phyloP scores from a whole-genome alignment of 2,113 vertebrate species.

The Atrichornis clamosus region DNA sequence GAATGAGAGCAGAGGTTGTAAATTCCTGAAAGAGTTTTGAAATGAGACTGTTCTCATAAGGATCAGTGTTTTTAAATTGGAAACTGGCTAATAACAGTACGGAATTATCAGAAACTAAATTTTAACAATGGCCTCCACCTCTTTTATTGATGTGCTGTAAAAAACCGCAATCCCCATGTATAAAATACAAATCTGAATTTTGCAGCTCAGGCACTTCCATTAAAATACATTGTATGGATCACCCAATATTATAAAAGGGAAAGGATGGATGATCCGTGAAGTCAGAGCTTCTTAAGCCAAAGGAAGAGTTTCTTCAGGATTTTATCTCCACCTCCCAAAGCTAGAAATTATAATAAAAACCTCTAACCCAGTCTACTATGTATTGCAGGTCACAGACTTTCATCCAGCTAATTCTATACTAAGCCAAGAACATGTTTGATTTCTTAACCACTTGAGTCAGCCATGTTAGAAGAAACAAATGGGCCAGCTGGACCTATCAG shows the following conservation, averaged over 20 bases:
- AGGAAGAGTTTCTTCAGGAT: neutral
- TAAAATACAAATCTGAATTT: slow-evolving; percentile 2
- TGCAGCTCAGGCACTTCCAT: neutral
- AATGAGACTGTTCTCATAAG: neutral
- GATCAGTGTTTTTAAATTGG: neutral
- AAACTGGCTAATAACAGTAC: neutral
- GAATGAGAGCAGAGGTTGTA: neutral
- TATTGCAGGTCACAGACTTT: neutral
- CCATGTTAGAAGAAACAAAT: neutral
- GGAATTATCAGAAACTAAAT: neutral
- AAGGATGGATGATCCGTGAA: neutral
- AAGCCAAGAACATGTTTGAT: neutral
- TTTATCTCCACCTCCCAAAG: neutral
- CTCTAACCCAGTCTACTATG: neutral
- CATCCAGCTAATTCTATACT: neutral
- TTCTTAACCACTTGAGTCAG: neutral
- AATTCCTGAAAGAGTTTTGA: neutral
- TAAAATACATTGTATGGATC: neutral
- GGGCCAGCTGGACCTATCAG: neutral
- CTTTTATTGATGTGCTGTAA: neutral
- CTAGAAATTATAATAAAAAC: neutral
- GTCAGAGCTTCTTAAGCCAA: neutral
- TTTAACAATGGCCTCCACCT: neutral
- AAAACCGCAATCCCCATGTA: neutral
- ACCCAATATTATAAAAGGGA: neutral